Evolutionary conservation across 2,888 invertebrate genomes (phyloP), one percentile per base, ranked within the genome.

Genomic region (Tupiocoris notatus): DNA sequence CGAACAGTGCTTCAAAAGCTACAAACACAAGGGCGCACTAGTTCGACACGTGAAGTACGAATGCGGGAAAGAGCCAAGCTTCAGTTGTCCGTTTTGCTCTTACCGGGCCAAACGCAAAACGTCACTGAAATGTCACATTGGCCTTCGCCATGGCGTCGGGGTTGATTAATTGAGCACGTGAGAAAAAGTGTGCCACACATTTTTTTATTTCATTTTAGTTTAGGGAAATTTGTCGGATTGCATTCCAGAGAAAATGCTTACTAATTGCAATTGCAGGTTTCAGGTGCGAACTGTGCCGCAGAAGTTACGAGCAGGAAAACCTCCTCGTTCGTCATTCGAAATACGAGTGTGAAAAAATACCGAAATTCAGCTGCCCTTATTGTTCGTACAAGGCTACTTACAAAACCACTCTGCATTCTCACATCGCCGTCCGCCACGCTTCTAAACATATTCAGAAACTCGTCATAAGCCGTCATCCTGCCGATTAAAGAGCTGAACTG

Each of bases 21-120:
- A 80, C 67, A 73, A 71, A 12, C 66, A 77, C 23, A 78, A 78
- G 62, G 39, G 77, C 12, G 77, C 67, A 25, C 54, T 80, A 17
- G n/a, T 61, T 0, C 79, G 75, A 25, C 80, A 80, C 59, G 79
- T n/a, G 83, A 83, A 24, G n/a, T n/a, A n/a, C n/a, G n/a, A n/a
- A n/a, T n/a, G n/a, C n/a, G n/a, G n/a, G n/a, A n/a, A n/a, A n/a
- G n/a, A 75, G 21, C 79, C 80, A 1, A 79, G 78, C 54, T 79
- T 80, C 54, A 23, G 61, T 20, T 81, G 81, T 58, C 75, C 79
- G 0, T 77, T 77, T 24, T 81, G 81, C 58, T 65, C 73, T 20
- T 80, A 76, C 66, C 78, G 77, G 25, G 78, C 79, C 56, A 80
- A 80, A 57, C 79, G 78, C 18, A 80, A 80, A 58, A n/a, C n/a